Base-by-base conservation (phyloP, 2,888 invertebrate genomes). In the Hipparchia semele region DNA sequence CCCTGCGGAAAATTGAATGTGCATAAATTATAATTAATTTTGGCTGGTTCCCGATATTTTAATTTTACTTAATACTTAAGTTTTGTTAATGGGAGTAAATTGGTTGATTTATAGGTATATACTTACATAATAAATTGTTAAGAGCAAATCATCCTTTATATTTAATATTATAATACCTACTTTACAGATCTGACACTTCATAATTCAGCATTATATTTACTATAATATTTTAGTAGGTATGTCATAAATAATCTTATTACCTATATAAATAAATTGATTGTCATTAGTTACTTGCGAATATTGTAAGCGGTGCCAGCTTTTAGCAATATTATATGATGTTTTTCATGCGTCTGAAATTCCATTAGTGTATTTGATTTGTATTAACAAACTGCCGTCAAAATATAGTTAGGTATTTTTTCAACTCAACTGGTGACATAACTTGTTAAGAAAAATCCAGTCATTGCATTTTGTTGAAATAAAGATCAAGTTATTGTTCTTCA, bases 181-280 rank as follows among this genome's bases (percentile, higher is more conserved):
- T 70, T 59, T 61, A 58, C 56, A 70, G 70, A 74, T 76, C 74
- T 72, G 74, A 72, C 39, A 13, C 7, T 46, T 13, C 12, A 8
- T 62, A 62, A 61, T 2, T 61, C 60, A 45, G 60, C 45, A 61
- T 45, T 2, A 6, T 49, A 56, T 6, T n/a, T n/a, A n/a, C n/a
- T 56, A 56, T 39, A 60, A n/a, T 60, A 61, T 12, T 61, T 45
- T n/a, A 61, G 39, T n/a, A 49, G 6, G 49, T 49, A 61, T 45
- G n/a, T 61, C n/a, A 45, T 61, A 45, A 62, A 45, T 61, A 45
- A 62, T 62, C 8, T 45, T 46, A 49, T 46, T 13, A 49, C 45
- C n/a, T 12, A 39, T n/a, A 7, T 1, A 39, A 5, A 5, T 39
- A 39, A 6, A 49, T 49, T 49, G 49, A 49, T 49, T 49, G 49